Percentiles rank a stretch among this genome's conserved stretches.
Evolutionary conservation across 2,797 vertebrate species (phyloP).

Genomic region (Sphaeramia orbicularis): DNA sequence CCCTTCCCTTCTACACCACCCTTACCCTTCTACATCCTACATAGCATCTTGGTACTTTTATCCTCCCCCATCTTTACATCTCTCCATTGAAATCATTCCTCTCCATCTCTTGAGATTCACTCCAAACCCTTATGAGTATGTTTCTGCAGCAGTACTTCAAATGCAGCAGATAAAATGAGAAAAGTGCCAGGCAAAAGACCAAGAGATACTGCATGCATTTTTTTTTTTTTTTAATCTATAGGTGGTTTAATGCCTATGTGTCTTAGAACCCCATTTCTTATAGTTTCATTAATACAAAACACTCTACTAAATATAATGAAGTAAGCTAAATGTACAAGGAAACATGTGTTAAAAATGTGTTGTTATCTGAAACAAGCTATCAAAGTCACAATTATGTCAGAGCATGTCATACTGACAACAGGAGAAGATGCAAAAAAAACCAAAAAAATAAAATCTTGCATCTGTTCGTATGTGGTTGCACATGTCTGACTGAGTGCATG

Average conservation of each 20-base stretch:
- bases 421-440: conserved; percentile 2
- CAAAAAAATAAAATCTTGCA: conserved; percentile 13
- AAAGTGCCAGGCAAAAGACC: conserved; percentile 18
- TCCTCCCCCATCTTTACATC: conserved; percentile 61
- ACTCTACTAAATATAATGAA: no score
- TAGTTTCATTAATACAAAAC: no score
- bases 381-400: background rate
- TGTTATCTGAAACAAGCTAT: conserved; percentile 8
- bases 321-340: no score
- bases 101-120: conserved; percentile 41
- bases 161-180: conserved; percentile 34
- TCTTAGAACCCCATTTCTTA: background rate
- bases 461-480: conserved; percentile 31
- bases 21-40: conserved; percentile 26
- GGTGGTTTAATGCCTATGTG: background rate
- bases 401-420: conserved; percentile 5
- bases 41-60: conserved; percentile 57
- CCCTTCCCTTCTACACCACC: no score
- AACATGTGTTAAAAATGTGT: background rate
- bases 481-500: conserved; percentile 10
- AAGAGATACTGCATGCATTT: no score
- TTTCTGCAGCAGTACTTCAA: conserved; percentile 60
- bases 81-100: conserved; percentile 36
- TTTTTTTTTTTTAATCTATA: no score
- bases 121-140: conserved; percentile 12